Evolutionary conservation across 2,888 invertebrate species (phyloP), one percentile per base, ranked within the genome.

Genomic region (Colostygia pectinataria): DNA sequence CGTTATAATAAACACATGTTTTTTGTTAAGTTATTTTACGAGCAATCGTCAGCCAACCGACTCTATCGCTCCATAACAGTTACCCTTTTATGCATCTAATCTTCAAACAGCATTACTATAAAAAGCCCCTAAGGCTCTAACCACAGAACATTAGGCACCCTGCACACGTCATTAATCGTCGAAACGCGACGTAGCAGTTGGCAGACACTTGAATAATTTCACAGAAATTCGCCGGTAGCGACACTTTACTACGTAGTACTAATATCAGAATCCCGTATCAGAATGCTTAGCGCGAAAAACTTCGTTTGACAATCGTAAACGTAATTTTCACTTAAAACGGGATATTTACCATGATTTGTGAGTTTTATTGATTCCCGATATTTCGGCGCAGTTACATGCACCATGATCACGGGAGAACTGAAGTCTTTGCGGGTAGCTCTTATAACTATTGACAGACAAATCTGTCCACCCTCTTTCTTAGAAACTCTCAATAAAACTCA

Each of bases 141-240:
- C 45, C 43, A 43, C 44, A 36, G 44, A 43, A 44, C 53, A 49
- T 55, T 55, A 62, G 54, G 53, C 44, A 40, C 42, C 47, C 47
- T 28, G 48, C 53, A 53, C 57, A 62, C 53, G 47, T 49, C 71
- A 74, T 76, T 71, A 74, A 74, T 71, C 69, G 63, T 54, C 33
- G 47, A 53, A 38, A 32, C 64, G 73, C 71, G 72, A 58, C 68
- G 72, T 66, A 53, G 63, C 65, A 63, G 53, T 67, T 75, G 76
- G 77, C 77, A 74, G 45, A 37, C 51, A 51, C 45, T 45, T 45
- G 51, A 51, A 33, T 46, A 41, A 51, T 51, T 41, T 27, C 32
- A 25, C 15, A 15, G 18, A 27, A 45, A 9, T 25, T 37, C 32
- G 25, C 34, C 13, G 15, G 24, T 14, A 31, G 31, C 39, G 39